A percentile compares a stretch with the other conserved stretches of the same genome.
These are phyloP conservation scores for Micrasema longulum DNA, from an alignment of 1,140 invertebrate genomes.

Conservation along the genomic window DNA sequence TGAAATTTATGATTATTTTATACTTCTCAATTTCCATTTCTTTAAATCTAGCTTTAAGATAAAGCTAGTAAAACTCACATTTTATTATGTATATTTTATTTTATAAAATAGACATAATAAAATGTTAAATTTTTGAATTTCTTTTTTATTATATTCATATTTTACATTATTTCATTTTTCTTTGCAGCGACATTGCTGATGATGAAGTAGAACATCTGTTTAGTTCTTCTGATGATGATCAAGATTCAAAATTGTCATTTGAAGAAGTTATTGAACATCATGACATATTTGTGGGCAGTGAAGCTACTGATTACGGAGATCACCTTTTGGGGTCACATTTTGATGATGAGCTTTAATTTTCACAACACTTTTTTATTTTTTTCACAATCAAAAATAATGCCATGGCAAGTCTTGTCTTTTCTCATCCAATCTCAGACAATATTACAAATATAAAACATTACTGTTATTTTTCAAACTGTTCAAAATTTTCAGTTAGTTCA, in stretches of 20 bases:
- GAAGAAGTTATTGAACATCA: conserved; percentile 91
- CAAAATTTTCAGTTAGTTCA: too few relatives aligned
- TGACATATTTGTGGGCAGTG: conserved; percentile 94
- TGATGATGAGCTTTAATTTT: conserved; percentile 81
- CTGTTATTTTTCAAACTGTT: too few relatives aligned
- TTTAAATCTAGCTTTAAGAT: too few relatives aligned
- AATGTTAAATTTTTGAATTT: too few relatives aligned
- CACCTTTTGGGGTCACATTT: conserved; percentile 84
- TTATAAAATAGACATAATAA: too few relatives aligned
- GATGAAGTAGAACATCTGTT: conserved; percentile 95
- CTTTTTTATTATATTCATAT: background rate
- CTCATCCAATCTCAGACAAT: too few relatives aligned
- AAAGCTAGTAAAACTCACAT: too few relatives aligned
- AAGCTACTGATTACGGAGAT: conserved; percentile 95
- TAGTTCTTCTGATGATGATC: conserved; percentile 87
- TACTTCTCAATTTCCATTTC: too few relatives aligned
- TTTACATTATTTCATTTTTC: conserved; percentile 10
- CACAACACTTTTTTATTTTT: conserved; percentile 1
- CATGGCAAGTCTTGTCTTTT: too few relatives aligned
- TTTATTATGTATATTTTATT: too few relatives aligned
- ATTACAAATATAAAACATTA: too few relatives aligned
- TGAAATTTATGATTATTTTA: too few relatives aligned
- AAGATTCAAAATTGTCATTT: conserved; percentile 85
- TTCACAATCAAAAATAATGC: background rate
- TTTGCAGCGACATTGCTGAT: conserved; percentile 81